Evolutionary conservation across 2,797 vertebrate species (phyloP).

Genomic region (Acomys russatus): DNA sequence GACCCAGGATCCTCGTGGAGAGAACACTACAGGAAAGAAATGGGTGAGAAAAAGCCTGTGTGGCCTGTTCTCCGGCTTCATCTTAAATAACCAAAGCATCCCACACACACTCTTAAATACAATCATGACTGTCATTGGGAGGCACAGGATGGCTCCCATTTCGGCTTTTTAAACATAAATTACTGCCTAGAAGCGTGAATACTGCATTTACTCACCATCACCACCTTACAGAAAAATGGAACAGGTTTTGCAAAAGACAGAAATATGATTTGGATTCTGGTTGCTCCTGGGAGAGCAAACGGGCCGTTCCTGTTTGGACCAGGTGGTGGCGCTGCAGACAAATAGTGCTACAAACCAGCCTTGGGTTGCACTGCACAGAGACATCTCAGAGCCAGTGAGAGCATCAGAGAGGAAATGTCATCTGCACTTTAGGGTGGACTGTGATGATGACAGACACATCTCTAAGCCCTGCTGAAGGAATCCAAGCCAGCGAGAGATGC

Average conservation of each 20-base stretch:
- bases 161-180: not conserved
- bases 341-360: constrained; percentile 49
- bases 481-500: too few relatives aligned
- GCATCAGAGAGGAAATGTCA: too few relatives aligned
- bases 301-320: constrained; percentile 69
- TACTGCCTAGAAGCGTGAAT: too few relatives aligned
- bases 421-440: not conserved
- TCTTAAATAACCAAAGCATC: not conserved
- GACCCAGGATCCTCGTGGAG: rapidly evolving
- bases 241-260: rapidly evolving
- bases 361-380: not conserved
- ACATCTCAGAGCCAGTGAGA: rapidly evolving
- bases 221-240: not conserved
- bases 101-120: not conserved
- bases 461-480: too few relatives aligned
- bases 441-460: not conserved
- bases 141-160: not conserved
- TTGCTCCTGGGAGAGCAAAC: not conserved
- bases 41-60: not conserved
- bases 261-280: rapidly evolving
- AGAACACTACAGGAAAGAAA: not conserved
- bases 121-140: not conserved
- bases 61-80: too few relatives aligned
- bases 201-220: not conserved
- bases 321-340: constrained; percentile 88